phyloP scores from a whole-genome alignment of 2,888 invertebrate species.

The Hemaris fuciformis region DNA sequence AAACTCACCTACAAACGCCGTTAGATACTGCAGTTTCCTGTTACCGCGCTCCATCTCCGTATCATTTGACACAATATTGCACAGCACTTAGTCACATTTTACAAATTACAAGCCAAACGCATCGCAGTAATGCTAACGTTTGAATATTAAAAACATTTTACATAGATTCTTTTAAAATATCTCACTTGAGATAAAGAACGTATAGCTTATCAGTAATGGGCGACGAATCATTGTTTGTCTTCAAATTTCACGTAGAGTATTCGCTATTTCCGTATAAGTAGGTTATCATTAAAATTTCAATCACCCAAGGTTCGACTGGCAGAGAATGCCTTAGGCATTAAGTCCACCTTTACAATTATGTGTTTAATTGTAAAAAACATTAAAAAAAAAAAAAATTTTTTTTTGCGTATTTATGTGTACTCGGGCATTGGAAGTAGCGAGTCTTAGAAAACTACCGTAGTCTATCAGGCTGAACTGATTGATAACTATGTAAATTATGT shows the following conservation, averaged over 20 bases:
- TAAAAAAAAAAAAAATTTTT: too few relatives aligned
- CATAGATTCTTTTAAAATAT: neutral
- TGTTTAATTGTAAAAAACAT: too few relatives aligned
- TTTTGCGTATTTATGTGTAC: too few relatives aligned
- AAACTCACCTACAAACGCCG: neutral
- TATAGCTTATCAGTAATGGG: neutral
- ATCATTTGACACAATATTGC: neutral
- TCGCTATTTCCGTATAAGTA: neutral
- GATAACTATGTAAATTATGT: too few relatives aligned
- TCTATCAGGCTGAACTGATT: too few relatives aligned
- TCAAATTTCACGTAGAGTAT: too few relatives aligned
- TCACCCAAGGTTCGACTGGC: too few relatives aligned
- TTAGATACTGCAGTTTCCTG: neutral
- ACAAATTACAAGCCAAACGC: too few relatives aligned
- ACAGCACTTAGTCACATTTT: neutral
- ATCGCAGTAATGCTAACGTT: neutral
- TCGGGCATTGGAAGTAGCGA: too few relatives aligned
- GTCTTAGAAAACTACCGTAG: too few relatives aligned
- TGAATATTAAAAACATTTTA: neutral
- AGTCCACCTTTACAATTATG: too few relatives aligned
- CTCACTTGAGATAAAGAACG: neutral
- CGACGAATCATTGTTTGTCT: neutral
- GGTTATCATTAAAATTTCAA: neutral
- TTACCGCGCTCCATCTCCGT: neutral
- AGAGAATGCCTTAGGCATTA: too few relatives aligned